Evolutionary conservation across 2,113 vertebrate genomes (phyloP).

Genomic region (Odobenus rosmarus): DNA sequence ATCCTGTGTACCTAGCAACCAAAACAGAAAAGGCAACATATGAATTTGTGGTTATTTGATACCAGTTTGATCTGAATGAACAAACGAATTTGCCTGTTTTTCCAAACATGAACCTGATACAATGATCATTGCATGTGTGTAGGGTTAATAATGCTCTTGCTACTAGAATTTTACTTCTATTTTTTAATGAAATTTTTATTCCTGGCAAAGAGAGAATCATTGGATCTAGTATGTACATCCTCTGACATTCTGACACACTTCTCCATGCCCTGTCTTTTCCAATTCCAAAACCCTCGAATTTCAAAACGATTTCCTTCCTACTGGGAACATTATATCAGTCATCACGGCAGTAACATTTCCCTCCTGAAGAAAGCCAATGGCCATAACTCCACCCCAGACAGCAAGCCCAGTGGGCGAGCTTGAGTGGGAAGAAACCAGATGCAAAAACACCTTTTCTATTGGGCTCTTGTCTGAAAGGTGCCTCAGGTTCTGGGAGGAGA

Average conservation of each 20-base stretch:
- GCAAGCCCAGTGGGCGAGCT: constrained; percentile 40
- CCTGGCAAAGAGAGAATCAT: neutral
- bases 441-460: neutral
- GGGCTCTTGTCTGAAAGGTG: neutral
- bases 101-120: constrained; percentile 34
- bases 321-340: constrained; percentile 51
- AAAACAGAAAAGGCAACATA: constrained; percentile 83
- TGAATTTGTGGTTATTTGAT: constrained; percentile 81
- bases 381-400: constrained; percentile 42
- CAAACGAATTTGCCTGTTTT: constrained; percentile 57
- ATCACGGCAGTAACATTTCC: constrained; percentile 68
- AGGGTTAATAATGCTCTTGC: constrained; percentile 3
- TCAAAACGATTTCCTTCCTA: constrained; percentile 65
- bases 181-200: constrained; percentile 39
- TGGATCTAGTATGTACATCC: neutral
- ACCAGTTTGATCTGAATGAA: constrained; percentile 72
- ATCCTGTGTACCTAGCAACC: constrained; percentile 80
- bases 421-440: constrained; percentile 35
- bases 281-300: neutral
- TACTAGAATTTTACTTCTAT: constrained; percentile 32
- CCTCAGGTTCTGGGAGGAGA: neutral
- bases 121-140: constrained; percentile 6
- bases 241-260: neutral
- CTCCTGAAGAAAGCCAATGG: constrained; percentile 12
- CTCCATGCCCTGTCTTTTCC: neutral